Conservation (phyloP, 2,888 invertebrate genomes). For the Caenorhabditis sp. region DNA sequence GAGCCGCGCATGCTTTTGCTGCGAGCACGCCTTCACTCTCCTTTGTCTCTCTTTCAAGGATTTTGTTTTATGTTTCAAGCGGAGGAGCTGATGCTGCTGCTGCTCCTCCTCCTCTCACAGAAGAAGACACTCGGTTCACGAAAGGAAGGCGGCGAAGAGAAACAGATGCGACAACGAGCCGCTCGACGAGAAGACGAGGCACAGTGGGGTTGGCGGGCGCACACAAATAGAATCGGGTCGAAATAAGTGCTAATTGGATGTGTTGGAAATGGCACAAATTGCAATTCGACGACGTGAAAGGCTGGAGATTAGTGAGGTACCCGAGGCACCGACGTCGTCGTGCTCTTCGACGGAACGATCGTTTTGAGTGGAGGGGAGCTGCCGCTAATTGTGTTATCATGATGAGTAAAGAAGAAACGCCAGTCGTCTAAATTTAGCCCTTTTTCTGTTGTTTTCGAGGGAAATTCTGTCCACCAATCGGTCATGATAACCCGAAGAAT, state of each 20-base stretch:
- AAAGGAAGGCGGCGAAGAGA: constrained; percentile 16
- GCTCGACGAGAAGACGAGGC: neutral
- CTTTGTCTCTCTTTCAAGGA: constrained; percentile 34
- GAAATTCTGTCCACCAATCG: neutral
- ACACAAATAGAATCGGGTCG: constrained; percentile 27
- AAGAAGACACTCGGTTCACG: constrained; percentile 33
- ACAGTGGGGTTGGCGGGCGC: constrained; percentile 2
- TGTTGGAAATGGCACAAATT: constrained; percentile 46
- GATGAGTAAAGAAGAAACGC: neutral
- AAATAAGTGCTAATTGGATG: constrained; percentile 61
- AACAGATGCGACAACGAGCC: constrained; percentile 55
- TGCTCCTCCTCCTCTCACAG: constrained; percentile 7
- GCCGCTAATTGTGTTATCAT: neutral
- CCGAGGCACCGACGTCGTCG: neutral
- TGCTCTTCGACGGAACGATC: neutral
- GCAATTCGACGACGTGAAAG: constrained; percentile 46
- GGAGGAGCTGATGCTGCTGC: constrained; percentile 10
- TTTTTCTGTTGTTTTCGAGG: neutral
- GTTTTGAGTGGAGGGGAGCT: neutral
- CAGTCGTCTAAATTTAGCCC: neutral
- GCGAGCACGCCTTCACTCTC: constrained; percentile 17
- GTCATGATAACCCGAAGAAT: neutral
- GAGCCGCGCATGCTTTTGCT: constrained; percentile 21
- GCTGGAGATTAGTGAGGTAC: constrained; percentile 37
- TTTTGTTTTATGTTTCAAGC: constrained; percentile 57